Base-by-base conservation (phyloP, 2,113 vertebrate species). In the Aphyosemion australe region DNA sequence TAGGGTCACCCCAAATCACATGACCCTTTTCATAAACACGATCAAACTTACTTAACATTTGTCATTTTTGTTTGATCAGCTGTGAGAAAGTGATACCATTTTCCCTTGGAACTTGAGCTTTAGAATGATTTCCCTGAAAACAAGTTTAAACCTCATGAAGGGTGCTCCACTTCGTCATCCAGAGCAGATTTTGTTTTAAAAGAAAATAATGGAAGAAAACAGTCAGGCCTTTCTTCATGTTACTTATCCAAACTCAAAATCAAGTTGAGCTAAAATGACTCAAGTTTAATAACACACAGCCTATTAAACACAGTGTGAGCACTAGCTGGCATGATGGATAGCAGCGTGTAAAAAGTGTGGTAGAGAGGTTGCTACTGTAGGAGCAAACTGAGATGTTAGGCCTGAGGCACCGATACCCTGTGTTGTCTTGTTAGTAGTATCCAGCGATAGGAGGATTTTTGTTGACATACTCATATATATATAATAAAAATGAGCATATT, bases 401-500 rank as follows among this genome's bases (percentile, higher is more conserved):
- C 55, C 59, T 59, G 34, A 26, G 65, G 56, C 67, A 66, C 51
- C 61, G 69, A 63, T 66, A 72, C 45, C 48, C 4, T 62, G 20
- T 26, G 74, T 56, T 73, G 54, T 67, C 43, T 79, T 69, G 53
- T 32, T 80, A 80, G 78, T 78, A 37, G 13, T 31, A 76, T 66
- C n/a, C n/a, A n/a, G n/a, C n/a, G n/a, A n/a, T n/a, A n/a, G n/a
- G n/a, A n/a, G n/a, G n/a, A n/a, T n/a, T n/a, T n/a, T n/a, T n/a
- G n/a, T n/a, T n/a, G n/a, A n/a, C n/a, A n/a, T n/a, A n/a, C n/a
- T n/a, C n/a, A n/a, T n/a, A n/a, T n/a, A n/a, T n/a, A n/a, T n/a
- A n/a, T n/a, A n/a, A n/a, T n/a, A n/a, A n/a, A n/a, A n/a, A n/a
- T n/a, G n/a, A n/a, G n/a, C n/a, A n/a, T n/a, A n/a, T n/a, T n/a